Percentiles rank a stretch among this genome's conserved stretches.
Conservation (phyloP, 2,113 vertebrate genomes). For the Myotis davidii region DNA sequence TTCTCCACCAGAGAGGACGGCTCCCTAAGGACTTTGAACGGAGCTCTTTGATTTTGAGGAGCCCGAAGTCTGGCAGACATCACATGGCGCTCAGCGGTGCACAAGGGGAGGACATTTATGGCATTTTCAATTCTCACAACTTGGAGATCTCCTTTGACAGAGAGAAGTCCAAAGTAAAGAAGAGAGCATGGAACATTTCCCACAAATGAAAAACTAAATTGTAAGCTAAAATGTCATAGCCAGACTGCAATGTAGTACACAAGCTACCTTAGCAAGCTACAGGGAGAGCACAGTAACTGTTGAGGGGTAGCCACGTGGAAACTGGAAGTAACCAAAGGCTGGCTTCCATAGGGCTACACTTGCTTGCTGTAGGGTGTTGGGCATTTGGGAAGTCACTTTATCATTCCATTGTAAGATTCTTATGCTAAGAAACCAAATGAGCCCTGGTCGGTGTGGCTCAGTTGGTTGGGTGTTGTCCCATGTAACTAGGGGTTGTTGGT, state of each 20-base stretch:
- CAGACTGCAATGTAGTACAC: background rate
- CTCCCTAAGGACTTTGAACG: conserved; percentile 32
- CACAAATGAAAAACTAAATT: background rate
- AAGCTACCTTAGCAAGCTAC: background rate
- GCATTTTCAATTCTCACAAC: conserved; percentile 19
- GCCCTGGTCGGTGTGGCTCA: background rate
- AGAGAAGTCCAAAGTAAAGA: background rate
- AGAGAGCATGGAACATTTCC: background rate
- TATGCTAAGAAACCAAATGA: background rate
- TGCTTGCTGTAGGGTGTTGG: background rate
- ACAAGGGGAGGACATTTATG: background rate
- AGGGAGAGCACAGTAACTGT: background rate
- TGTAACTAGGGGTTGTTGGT: too few relatives aligned
- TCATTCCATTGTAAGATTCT: background rate
- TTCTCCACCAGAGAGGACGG: conserved; percentile 1
- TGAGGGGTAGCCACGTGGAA: background rate
- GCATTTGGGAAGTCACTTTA: background rate
- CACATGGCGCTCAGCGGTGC: background rate
- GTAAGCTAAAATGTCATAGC: background rate
- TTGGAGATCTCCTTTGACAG: background rate
- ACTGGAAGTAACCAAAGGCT: background rate
- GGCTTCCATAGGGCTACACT: background rate
- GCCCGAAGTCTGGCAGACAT: background rate
- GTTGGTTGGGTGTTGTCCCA: too few relatives aligned
- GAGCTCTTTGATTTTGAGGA: conserved; percentile 8